Percentiles rank a stretch among this genome's conserved stretches.
These are phyloP conservation scores for Eonycteris spelaea DNA, from an alignment of 2,113 vertebrate species.

Conservation along the genomic window DNA sequence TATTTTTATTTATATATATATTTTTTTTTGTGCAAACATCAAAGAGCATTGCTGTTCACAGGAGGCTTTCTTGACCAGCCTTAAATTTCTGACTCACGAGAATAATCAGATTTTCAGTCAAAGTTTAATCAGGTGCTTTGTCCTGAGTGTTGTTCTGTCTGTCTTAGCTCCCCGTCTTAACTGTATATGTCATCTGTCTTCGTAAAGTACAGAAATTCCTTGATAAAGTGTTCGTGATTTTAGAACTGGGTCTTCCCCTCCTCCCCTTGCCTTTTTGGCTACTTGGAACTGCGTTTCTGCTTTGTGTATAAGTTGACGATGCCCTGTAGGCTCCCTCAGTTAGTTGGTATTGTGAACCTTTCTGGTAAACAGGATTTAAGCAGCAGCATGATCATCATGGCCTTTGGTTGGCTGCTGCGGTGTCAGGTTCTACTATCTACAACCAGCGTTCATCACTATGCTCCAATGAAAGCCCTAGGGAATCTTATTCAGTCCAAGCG, in stretches of 20 bases:
- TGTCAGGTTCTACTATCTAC: constrained; percentile 68
- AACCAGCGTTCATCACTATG: constrained; percentile 73
- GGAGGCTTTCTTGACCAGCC: constrained; percentile 80
- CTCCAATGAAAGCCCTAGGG: constrained; percentile 54
- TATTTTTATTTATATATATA: constrained; percentile 52
- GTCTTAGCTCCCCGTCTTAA: constrained; percentile 79
- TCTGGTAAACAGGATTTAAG: constrained; percentile 66
- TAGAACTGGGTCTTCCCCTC: constrained; percentile 66
- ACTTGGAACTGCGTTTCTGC: constrained; percentile 72
- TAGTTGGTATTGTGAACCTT: constrained; percentile 70
- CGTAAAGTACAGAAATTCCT: constrained; percentile 80
- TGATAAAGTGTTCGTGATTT: constrained; percentile 73
- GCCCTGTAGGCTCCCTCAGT: constrained; percentile 61
- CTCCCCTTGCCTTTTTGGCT: constrained; percentile 36
- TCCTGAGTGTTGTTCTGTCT: constrained; percentile 81
- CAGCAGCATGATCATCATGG: constrained; percentile 42
- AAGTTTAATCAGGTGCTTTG: constrained; percentile 81
- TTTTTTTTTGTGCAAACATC: constrained; percentile 51
- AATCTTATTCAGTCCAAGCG: constrained; percentile 46
- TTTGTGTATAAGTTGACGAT: constrained; percentile 75
- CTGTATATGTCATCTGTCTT: constrained; percentile 82
- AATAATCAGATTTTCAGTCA: constrained; percentile 74
- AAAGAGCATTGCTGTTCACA: constrained; percentile 65
- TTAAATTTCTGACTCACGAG: constrained; percentile 78
- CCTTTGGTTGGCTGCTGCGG: constrained; percentile 55